phyloP scores from a whole-genome alignment of 2,888 invertebrate genomes.

The Fabriciana adippe region DNA sequence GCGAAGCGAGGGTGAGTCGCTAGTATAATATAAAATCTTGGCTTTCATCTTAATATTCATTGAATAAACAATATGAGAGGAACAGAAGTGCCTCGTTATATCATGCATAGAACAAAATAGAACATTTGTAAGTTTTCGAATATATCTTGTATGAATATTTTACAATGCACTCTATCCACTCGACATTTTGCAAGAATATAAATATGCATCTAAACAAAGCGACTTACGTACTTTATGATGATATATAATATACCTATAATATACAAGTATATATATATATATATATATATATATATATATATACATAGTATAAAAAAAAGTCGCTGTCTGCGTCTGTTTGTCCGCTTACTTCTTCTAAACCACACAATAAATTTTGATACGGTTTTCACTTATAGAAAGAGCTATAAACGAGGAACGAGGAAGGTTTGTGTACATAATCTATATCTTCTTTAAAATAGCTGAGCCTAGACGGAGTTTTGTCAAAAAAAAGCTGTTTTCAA shows the following conservation, averaged over 20 bases:
- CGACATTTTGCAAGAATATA: background rate
- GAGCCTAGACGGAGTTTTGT: too few species aligned
- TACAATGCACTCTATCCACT: conserved; percentile 1
- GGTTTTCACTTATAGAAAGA: too few species aligned
- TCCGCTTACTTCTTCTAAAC: too few species aligned
- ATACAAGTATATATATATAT: background rate
- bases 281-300: background rate
- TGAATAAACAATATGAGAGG: background rate
- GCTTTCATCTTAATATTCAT: background rate
- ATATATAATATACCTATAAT: too few species aligned
- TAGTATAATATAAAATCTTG: background rate
- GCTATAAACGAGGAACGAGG: too few species aligned
- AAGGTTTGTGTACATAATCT: too few species aligned
- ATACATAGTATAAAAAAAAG: too few species aligned
- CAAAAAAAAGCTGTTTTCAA: too few species aligned
- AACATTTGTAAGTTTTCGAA: conserved; percentile 12
- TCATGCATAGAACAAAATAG: background rate
- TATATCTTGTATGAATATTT: conserved; percentile 18
- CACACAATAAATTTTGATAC: too few species aligned
- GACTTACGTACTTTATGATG: background rate
- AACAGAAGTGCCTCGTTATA: background rate
- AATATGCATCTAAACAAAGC: background rate
- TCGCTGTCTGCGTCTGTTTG: too few species aligned
- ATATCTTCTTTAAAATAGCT: too few species aligned
- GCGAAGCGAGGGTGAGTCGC: too few species aligned